Evolutionary conservation across 2,888 invertebrate genomes (phyloP).

Genomic region (Heterodera filipjevi): DNA sequence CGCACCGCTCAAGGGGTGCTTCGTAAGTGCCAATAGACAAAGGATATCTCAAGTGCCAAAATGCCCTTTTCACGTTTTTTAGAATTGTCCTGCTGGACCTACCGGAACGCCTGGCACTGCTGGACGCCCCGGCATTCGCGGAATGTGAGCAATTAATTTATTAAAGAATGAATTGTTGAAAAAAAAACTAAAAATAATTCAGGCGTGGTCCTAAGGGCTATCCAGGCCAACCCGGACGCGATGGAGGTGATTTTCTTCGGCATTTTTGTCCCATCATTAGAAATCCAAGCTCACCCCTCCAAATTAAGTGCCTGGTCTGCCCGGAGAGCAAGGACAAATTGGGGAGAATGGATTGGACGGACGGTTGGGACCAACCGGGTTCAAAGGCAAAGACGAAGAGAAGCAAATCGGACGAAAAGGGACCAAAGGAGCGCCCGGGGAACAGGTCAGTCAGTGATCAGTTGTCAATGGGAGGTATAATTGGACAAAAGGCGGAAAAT

Average conservation of each 20-base stretch:
- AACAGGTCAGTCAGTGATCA: no score
- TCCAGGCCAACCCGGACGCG: constrained; percentile 37
- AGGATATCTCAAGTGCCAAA: neutral
- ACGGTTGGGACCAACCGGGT: constrained; percentile 39
- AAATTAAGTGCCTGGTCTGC: neutral
- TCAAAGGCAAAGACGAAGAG: constrained; percentile 57
- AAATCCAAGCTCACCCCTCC: neutral
- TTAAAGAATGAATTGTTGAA: no score
- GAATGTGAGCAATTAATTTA: constrained; percentile 42
- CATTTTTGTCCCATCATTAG: neutral
- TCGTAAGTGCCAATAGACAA: constrained; percentile 30
- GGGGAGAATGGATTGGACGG: constrained; percentile 31
- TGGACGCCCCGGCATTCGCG: constrained; percentile 44
- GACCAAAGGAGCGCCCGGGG: constrained; percentile 34
- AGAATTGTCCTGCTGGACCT: constrained; percentile 44
- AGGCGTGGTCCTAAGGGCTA: constrained; percentile 47
- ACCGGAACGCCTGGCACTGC: constrained; percentile 42
- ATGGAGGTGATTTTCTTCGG: constrained; percentile 21
- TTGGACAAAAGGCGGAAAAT: neutral
- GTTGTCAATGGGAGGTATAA: no score
- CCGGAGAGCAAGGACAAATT: constrained; percentile 30
- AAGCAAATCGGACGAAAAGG: constrained; percentile 56
- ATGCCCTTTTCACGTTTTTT: neutral
- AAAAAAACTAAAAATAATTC: no score
- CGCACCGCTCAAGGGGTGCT: constrained; percentile 44